Conservation (phyloP, 2,113 vertebrate genomes). For the Anolis carolinensis region DNA sequence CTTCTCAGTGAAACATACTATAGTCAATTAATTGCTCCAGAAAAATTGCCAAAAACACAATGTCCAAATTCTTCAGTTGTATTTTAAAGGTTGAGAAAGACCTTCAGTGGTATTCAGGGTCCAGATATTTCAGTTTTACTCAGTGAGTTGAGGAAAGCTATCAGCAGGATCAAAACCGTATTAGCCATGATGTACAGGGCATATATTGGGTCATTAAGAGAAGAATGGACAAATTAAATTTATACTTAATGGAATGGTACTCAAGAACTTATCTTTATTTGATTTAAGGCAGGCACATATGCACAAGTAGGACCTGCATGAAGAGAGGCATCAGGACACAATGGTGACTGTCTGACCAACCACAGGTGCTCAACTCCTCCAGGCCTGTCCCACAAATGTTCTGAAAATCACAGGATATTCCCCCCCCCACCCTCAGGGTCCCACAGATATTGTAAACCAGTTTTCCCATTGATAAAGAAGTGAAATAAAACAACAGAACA, state of each 20-base stretch:
- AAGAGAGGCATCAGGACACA: background rate
- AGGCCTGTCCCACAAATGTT: background rate
- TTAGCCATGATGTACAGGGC: background rate
- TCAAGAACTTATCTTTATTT: background rate
- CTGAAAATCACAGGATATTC: background rate
- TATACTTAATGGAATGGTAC: background rate
- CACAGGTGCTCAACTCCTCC: background rate
- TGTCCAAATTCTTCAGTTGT: background rate
- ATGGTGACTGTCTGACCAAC: background rate
- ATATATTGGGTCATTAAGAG: no score
- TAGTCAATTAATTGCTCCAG: background rate
- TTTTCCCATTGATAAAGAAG: background rate
- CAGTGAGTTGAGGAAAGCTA: background rate
- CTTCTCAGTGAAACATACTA: background rate
- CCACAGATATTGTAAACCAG: background rate
- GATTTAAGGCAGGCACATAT: no score
- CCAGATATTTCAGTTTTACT: background rate
- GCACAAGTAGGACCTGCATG: no score
- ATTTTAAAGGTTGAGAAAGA: background rate
- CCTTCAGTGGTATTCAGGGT: background rate
- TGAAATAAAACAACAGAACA: background rate
- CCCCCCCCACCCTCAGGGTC: no score
- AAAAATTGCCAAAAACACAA: constrained; percentile 13
- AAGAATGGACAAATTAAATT: background rate
- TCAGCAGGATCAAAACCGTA: background rate